Conservation (phyloP, 2,888 invertebrate species). For the Eupelmus urozonus region DNA sequence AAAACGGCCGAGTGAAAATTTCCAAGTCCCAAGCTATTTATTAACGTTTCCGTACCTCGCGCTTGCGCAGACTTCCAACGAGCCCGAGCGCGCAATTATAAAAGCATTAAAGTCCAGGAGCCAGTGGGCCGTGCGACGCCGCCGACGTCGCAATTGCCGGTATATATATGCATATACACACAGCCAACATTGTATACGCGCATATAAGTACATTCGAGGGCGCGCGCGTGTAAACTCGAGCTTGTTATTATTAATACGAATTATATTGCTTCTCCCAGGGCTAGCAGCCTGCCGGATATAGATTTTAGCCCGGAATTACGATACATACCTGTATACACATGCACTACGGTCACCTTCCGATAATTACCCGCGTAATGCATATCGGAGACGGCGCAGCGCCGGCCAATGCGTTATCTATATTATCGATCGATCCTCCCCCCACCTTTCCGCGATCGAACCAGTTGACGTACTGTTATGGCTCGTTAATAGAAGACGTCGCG, state of each 20-base stretch:
- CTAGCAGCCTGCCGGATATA: neutral
- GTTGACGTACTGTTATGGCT: slow-evolving; percentile 13
- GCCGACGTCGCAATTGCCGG: too few species aligned
- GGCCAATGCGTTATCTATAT: neutral
- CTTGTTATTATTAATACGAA: slow-evolving; percentile 45
- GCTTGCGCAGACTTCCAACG: too few species aligned
- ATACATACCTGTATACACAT: neutral
- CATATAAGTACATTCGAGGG: too few species aligned
- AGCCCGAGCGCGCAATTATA: too few species aligned
- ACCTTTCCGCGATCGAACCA: neutral
- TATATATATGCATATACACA: slow-evolving; percentile 13
- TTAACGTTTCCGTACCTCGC: too few species aligned
- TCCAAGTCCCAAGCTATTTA: too few species aligned
- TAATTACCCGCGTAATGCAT: slow-evolving; percentile 39
- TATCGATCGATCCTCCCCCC: slow-evolving; percentile 20
- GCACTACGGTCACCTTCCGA: slow-evolving; percentile 14
- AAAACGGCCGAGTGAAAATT: too few species aligned
- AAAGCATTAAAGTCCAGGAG: too few species aligned
- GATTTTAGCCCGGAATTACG: slow-evolving; percentile 9
- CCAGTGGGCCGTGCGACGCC: too few species aligned
- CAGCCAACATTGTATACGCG: too few species aligned
- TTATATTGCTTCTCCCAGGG: slow-evolving; percentile 3
- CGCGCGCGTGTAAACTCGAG: slow-evolving; percentile 22
- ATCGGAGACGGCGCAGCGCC: neutral
- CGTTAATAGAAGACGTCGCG: slow-evolving; percentile 38